These are phyloP conservation scores for Dromaius novaehollandiae DNA, from an alignment of 2,113 vertebrate genomes.

Conservation along the genomic window DNA sequence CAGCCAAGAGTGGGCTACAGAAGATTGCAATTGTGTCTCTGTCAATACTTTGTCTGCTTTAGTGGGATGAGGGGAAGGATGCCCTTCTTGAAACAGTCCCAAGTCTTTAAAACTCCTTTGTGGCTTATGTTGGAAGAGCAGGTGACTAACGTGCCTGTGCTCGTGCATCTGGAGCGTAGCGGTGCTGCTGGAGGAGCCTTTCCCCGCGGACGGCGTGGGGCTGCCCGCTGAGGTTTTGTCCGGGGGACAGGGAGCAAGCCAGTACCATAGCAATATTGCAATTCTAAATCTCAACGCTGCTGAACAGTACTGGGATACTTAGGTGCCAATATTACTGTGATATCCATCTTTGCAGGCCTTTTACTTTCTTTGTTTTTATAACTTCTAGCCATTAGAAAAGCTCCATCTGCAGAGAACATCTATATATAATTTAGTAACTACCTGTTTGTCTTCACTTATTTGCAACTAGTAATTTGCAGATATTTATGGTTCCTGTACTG, in stretches of 20 bases:
- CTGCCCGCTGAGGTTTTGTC: background rate
- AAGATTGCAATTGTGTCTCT: background rate
- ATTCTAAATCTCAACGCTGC: background rate
- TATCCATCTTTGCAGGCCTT: background rate
- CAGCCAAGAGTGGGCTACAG: background rate
- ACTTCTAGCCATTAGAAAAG: background rate
- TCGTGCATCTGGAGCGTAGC: rapidly evolving
- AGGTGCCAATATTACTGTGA: background rate
- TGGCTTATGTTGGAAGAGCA: background rate
- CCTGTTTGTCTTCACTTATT: background rate
- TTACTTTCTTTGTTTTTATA: background rate
- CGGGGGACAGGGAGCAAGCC: background rate
- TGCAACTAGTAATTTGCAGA: background rate
- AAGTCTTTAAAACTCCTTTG: background rate
- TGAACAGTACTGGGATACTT: background rate
- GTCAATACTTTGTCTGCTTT: background rate
- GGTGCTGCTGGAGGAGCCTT: background rate
- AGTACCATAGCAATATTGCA: rapidly evolving
- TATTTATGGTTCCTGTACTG: background rate
- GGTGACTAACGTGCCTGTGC: background rate
- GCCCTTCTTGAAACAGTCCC: background rate
- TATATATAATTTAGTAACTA: background rate
- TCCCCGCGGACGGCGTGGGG: rapidly evolving
- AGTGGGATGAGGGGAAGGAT: background rate
- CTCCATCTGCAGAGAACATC: background rate